Evolutionary conservation across 2,113 vertebrate species (phyloP).

Genomic region (Paramisgurnus dabryanus): DNA sequence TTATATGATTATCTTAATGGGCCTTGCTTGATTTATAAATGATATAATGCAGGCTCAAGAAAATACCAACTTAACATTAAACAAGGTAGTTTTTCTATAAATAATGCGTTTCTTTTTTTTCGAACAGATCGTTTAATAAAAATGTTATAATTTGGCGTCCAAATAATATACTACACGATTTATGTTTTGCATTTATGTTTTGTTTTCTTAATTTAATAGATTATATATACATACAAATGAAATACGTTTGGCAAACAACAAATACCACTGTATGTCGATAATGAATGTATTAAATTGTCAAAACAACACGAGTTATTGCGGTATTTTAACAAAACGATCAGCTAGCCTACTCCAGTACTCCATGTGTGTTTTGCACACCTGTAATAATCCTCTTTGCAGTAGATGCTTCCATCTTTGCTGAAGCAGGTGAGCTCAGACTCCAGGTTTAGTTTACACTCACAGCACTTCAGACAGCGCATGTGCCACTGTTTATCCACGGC

Average conservation of each 20-base stretch:
- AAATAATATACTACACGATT: too few relatives aligned
- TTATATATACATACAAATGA: too few relatives aligned
- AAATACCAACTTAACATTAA: background rate
- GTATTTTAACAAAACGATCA: too few relatives aligned
- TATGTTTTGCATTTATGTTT: too few relatives aligned
- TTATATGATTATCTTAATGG: conserved; percentile 30
- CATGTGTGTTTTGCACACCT: conserved; percentile 72
- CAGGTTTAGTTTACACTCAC: conserved; percentile 96
- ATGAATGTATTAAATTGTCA: too few relatives aligned
- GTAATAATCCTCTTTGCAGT: conserved; percentile 99
- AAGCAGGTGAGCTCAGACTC: conserved; percentile 99
- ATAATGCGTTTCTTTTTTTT: background rate
- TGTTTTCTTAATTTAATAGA: too few relatives aligned
- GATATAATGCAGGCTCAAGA: background rate
- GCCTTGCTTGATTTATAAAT: conserved; percentile 19
- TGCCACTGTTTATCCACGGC: conserved; percentile 99
- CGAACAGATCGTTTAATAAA: background rate
- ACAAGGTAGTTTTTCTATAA: background rate
- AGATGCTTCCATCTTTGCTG: conserved; percentile 98
- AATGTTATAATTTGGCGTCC: too few relatives aligned
- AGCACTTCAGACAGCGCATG: conserved; percentile 98
- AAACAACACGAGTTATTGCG: too few relatives aligned
- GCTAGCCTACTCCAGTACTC: too few relatives aligned
- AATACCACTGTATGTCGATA: too few relatives aligned
- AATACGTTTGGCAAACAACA: too few relatives aligned